phyloP scores from a whole-genome alignment of 1,140 invertebrate genomes.

The Tyrophagus putrescentiae region DNA sequence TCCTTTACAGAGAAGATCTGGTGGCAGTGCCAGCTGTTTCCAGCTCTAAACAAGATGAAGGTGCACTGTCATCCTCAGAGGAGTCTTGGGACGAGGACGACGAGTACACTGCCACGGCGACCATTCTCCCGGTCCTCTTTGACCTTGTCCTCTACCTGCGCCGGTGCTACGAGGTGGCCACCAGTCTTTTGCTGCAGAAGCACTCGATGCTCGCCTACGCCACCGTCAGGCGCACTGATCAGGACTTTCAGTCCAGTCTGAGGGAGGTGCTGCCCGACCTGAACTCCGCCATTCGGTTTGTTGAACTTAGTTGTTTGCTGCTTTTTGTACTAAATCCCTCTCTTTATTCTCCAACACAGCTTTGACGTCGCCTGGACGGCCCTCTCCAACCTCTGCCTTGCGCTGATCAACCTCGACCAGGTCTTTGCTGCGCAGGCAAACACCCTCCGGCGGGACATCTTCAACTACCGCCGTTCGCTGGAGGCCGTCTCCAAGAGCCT shows the following conservation, averaged over 20 bases:
- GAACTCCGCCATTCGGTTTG: background rate
- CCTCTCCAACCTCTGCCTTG: constrained; percentile 48
- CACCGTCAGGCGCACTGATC: background rate
- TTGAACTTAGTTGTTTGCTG: constrained; percentile 19
- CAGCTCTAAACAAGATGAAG: background rate
- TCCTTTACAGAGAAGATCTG: constrained; percentile 19
- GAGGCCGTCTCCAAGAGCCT: constrained; percentile 1
- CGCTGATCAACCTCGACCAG: constrained; percentile 54
- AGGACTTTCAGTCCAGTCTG: background rate
- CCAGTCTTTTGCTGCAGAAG: constrained; percentile 49
- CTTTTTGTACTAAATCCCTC: constrained; percentile 12
- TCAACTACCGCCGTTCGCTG: constrained; percentile 22
- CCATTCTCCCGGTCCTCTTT: constrained; percentile 30
- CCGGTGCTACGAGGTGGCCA: constrained; percentile 48
- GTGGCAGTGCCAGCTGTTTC: background rate
- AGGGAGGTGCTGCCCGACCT: constrained; percentile 14
- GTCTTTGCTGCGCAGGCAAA: constrained; percentile 45
- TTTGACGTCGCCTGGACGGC: constrained; percentile 44
- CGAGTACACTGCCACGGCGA: constrained; percentile 14
- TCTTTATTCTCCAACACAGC: constrained; percentile 26
- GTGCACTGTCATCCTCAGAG: no score
- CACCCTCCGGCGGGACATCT: constrained; percentile 35
- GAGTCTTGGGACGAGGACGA: no score
- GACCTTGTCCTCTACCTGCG: constrained; percentile 48
- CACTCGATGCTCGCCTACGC: constrained; percentile 40